Base-by-base conservation (phyloP, 2,888 invertebrate species). In the Nephrocerus scutellatus region DNA sequence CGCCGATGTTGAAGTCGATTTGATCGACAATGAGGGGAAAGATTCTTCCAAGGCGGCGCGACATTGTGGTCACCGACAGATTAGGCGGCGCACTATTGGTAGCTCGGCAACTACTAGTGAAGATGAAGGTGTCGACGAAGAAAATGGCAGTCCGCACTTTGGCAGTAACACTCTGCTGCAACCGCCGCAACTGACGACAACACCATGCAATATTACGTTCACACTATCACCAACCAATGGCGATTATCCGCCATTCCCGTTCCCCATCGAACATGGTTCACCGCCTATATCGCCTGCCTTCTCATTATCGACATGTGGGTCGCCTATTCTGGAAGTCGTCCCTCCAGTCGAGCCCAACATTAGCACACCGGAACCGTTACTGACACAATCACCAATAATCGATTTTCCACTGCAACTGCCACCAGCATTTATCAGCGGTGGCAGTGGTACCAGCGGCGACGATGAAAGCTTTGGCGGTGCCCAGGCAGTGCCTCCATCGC, bases 191-290 rank as follows among this genome's bases (percentile, higher is more conserved):
- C 58, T 60, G 13, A 54, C 62, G 12, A 53, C 70, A 19, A 71
- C 73, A 6, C 79, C 78, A 41, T 75, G 74, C 26, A 71, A 73
- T 46, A 76, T 82, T 40, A 74, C 75, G 10, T 77, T 83, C 30
- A 80, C 81, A 1, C 60, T 77, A 19, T 75, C 77, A 32, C 79
- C 81, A 1, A 74, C 72, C 33, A 67, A 66, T 41, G 63, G 67
- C 16, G 66, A 75, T 18, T 57, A 50, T 42, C 66, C 71, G 18
- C 62, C 56, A 39, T 70, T 47, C 56, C 67, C 49, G 52, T 57
- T 58, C 36, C 68, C 54, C 56, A 70, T 59, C 18, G 50, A 50
- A 29, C 50, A 55, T 12, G 55, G 57, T 19, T 60, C 69, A n/a
- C 70, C 71, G 34, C 56, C 53, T 5, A 18, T 44, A 10, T 43